Conservation (phyloP, 2,113 vertebrate genomes). For the Sinosuthora webbiana region DNA sequence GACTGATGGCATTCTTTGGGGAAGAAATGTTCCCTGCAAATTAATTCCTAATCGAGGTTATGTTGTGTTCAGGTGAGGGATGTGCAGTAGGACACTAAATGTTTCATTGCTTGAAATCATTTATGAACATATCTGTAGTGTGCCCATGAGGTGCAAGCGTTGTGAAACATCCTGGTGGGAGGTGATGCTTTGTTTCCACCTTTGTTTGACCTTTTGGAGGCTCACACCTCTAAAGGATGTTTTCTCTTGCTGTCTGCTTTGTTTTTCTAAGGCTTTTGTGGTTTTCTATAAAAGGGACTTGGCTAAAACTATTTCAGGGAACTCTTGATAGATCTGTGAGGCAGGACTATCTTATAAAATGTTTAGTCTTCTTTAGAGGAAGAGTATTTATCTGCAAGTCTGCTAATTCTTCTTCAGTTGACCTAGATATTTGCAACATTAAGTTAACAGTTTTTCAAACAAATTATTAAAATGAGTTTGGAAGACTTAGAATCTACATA, state of each 20-base stretch:
- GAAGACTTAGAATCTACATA: neutral
- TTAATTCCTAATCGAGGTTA: neutral
- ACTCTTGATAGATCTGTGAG: neutral
- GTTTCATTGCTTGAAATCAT: neutral
- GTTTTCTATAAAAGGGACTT: neutral
- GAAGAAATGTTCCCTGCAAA: neutral
- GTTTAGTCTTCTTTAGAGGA: neutral
- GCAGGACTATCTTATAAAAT: neutral
- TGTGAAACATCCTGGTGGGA: neutral
- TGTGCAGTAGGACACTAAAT: neutral
- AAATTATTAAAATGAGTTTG: neutral
- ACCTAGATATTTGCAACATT: neutral
- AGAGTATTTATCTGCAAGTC: neutral
- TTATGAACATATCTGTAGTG: accelerated
- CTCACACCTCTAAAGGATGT: neutral
- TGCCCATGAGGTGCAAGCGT: neutral
- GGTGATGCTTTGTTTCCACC: neutral
- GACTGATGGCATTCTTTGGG: neutral
- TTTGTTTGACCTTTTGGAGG: neutral
- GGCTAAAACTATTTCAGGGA: neutral
- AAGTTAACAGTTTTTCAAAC: neutral
- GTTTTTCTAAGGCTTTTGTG: neutral
- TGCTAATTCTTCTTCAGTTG: neutral
- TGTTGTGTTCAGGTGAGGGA: neutral
- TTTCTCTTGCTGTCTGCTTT: neutral